Base-by-base conservation (phyloP, 2,113 vertebrate species). In the Tringa solitaria region DNA sequence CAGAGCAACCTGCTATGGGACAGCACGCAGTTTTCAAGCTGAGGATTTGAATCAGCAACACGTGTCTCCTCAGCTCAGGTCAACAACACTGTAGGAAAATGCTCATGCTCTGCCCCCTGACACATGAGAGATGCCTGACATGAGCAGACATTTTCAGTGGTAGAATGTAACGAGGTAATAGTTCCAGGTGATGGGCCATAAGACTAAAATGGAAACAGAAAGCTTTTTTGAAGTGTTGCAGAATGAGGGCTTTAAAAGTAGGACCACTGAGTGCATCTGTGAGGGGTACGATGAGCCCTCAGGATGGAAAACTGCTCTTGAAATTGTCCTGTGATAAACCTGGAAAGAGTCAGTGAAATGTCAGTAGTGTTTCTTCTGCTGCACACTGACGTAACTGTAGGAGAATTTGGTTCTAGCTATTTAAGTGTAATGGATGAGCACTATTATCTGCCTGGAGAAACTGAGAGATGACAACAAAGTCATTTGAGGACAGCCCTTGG, bases 241-340 rank as follows among this genome's bases (percentile, higher is more conserved):
- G 50, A 60, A 12, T 5, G 39, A n/a, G 8, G 37, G 10, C 21
- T 72, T 81, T 57, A 23, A 10, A 74, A 63, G 17, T 39, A 23
- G 56, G 26, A 15, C 7, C 74, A 8, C 24, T 22, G 23, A 73
- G 59, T 57, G 56, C 67, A 26, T 46, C 51, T 85, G 17, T 32
- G 67, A 74, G 59, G n/a, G 33, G 5, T 0, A 0, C 7, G 15
- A 50, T 46, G 41, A 75, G 27, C 30, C 1, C 0, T 39, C 35
- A 23, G 68, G n/a, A 4, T 27, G 54, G 45, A 59, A 77, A 43
- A 33, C 72, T 72, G 41, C 65, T 80, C 16, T 35, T 85, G 56
- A 60, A 77, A 43, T 72, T 90, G 68, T 68, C 53, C 51, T 51
- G 6, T 18, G 39, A 15, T 32, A 51, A 79, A 60, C 22, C 63